phyloP scores from a whole-genome alignment of 2,888 invertebrate genomes.

The Melieria picta region DNA sequence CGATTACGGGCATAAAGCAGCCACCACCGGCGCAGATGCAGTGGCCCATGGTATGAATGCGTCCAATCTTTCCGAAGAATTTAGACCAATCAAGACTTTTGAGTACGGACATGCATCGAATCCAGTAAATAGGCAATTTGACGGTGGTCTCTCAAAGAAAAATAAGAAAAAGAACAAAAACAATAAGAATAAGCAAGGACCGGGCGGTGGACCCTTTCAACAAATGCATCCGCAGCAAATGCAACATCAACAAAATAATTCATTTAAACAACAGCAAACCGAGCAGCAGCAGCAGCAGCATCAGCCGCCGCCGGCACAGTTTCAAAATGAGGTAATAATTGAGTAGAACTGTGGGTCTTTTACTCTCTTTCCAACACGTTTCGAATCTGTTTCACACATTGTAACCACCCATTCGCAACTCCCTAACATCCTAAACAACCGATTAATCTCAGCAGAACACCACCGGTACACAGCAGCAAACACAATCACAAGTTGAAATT shows the following conservation, averaged over 20 bases:
- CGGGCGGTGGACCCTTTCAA: neutral
- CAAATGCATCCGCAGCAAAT: constrained; percentile 22
- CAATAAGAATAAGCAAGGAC: constrained; percentile 22
- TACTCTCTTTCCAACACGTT: neutral
- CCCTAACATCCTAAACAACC: constrained; percentile 1
- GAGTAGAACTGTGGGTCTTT: constrained; percentile 15
- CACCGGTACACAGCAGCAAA: constrained; percentile 10
- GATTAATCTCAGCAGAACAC: constrained; percentile 22
- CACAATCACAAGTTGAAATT: constrained; percentile 11
- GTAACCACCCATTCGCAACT: neutral
- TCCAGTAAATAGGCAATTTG: constrained; percentile 11
- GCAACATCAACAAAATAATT: constrained; percentile 13
- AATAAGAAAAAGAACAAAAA: constrained; percentile 29
- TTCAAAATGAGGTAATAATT: constrained; percentile 38
- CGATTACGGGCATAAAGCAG: constrained; percentile 76
- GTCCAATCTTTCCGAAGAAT: constrained; percentile 58
- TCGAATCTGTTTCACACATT: neutral
- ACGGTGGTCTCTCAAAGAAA: neutral
- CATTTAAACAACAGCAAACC: constrained; percentile 20
- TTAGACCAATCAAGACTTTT: constrained; percentile 75
- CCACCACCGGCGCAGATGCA: constrained; percentile 47
- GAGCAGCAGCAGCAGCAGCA: constrained; percentile 32
- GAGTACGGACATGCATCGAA: constrained; percentile 74
- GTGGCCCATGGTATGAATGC: constrained; percentile 33
- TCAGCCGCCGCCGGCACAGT: constrained; percentile 39